Evolutionary conservation across 2,888 invertebrate genomes (phyloP).

Genomic region (Ferrisia virgata): DNA sequence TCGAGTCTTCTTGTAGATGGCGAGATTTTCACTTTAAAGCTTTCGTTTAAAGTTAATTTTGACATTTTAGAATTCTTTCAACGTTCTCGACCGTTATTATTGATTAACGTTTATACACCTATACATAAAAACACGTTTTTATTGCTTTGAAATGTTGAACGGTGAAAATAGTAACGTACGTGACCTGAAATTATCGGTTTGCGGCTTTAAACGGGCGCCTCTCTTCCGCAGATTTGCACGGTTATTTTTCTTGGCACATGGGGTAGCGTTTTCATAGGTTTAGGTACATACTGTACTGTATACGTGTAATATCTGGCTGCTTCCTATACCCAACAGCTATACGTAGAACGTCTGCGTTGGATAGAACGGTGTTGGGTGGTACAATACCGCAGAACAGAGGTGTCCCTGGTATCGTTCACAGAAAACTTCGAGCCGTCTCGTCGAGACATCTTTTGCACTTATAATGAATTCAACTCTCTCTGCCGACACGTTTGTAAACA

Average conservation of each 20-base stretch:
- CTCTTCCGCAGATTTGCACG: neutral
- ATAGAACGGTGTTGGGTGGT: neutral
- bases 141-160: constrained; percentile 43
- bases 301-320: neutral
- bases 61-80: constrained; percentile 42
- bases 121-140: constrained; percentile 42
- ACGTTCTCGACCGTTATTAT: constrained; percentile 38
- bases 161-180: constrained; percentile 40
- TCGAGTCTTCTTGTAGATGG: constrained; percentile 7
- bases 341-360: neutral
- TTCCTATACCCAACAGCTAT: neutral
- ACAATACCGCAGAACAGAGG: neutral
- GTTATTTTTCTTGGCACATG: neutral
- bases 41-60: constrained; percentile 38
- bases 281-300: neutral
- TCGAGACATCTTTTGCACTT: constrained; percentile 21
- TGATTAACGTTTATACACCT: constrained; percentile 43
- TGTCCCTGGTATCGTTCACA: neutral
- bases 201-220: constrained; percentile 18
- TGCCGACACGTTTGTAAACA: no score
- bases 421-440: neutral
- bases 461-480: neutral
- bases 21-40: constrained; percentile 31
- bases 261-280: neutral
- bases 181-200: constrained; percentile 43